Evolutionary conservation across 2,797 vertebrate genomes (phyloP), one percentile per base, ranked within the genome.

Genomic region (Sciaenops ocellatus): DNA sequence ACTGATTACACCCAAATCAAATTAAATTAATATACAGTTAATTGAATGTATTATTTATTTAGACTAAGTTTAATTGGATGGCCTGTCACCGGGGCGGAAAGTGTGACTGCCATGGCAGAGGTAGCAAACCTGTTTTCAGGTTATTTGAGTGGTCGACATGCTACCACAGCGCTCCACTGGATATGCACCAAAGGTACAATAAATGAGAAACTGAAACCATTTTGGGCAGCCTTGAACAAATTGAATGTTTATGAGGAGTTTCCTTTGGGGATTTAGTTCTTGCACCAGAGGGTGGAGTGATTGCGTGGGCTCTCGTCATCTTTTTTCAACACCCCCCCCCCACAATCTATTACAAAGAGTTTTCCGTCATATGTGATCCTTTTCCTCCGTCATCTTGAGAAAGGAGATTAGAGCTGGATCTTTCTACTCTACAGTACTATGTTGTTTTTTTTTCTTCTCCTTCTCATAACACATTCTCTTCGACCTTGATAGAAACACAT

Each of bases 181-280:
- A 80, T 81, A 74, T 73, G 88, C 89, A 89, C 82, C 87, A 85
- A 84, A 89, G 85, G 84, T 90, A 85, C 88, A 87, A 91, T 86
- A 88, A 86, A 91, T 89, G 90, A 76, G 78, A 88, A 89, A 79
- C 83, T 77, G 82, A 90, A 86, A 79, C 84, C 76, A 90, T 80
- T 91, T 84, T 48, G 61, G 82, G 73, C 77, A 57, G 82, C 77
- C 83, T 76, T 84, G 87, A 83, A 92, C 90, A 92, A 91, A 92
- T 85, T 80, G 91, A 93, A 92, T 93, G 91, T 94, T 94, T 93
- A 88, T 93, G 84, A 88, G 82, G 74, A 90, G 88, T 93, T 94
- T 94, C 89, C 91, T 90, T 88, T 82, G 75, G 92, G 89, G 91
- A 93, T 92, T 92, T 86, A 85, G 77, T 86, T 92, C 87, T 94